Evolutionary conservation across 2,888 invertebrate species (phyloP).

Genomic region (Phalera bucephala): DNA sequence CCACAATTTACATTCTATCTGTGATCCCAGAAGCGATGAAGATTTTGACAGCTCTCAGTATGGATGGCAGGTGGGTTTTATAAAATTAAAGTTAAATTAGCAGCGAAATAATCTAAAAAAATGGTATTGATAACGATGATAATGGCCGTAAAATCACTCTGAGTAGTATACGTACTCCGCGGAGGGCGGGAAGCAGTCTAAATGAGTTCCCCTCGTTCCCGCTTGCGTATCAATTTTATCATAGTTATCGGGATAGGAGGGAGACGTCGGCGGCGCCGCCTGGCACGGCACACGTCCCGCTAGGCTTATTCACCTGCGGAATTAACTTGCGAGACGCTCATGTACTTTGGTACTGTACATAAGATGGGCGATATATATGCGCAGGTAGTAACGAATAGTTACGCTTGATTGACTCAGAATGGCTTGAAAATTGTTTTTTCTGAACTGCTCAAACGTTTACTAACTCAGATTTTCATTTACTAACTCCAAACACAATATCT

Average conservation of each 20-base stretch:
- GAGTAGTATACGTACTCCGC: constrained; percentile 27
- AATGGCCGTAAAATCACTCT: constrained; percentile 12
- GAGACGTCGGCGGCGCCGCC: constrained; percentile 52
- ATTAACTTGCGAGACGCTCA: constrained; percentile 24
- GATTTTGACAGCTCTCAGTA: constrained; percentile 71
- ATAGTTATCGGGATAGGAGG: constrained; percentile 52
- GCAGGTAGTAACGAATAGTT: constrained; percentile 3
- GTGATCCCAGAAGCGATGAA: constrained; percentile 38
- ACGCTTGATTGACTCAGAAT: not conserved
- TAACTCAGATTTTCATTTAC: too few relatives aligned
- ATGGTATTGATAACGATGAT: constrained; percentile 19
- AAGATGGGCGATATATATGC: constrained; percentile 15
- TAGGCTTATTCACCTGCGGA: constrained; percentile 39
- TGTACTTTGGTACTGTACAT: constrained; percentile 18
- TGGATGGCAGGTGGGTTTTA: constrained; percentile 74
- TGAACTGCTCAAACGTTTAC: too few relatives aligned
- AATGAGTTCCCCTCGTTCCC: constrained; percentile 53
- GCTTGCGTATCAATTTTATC: constrained; percentile 64
- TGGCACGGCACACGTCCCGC: constrained; percentile 60
- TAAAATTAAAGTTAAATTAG: constrained; percentile 30
- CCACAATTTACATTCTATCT: too few relatives aligned
- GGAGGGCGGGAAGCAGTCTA: constrained; percentile 34
- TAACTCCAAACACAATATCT: too few relatives aligned
- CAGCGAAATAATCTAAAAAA: constrained; percentile 19
- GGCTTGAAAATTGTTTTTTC: not conserved